phyloP scores from a whole-genome alignment of 2,888 invertebrate genomes.

The Drosophila tripunctata region DNA sequence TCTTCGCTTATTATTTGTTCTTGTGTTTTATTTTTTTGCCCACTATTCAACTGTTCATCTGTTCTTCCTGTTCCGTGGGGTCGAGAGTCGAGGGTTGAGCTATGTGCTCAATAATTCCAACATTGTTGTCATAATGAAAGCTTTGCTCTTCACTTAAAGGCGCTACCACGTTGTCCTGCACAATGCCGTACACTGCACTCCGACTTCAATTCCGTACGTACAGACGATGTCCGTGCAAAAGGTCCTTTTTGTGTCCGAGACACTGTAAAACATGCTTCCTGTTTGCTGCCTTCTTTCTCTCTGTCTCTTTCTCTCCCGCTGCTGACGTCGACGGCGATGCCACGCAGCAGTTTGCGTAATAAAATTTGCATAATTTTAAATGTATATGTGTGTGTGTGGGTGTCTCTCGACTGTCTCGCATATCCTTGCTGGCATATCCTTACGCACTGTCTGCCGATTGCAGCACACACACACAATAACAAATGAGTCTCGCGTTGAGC shows the following conservation, averaged over 20 bases:
- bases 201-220: not conserved
- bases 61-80: slow-evolving; percentile 2
- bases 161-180: slow-evolving; percentile 45
- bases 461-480: slow-evolving; percentile 69
- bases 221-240: slow-evolving; percentile 25
- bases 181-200: slow-evolving; percentile 40
- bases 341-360: slow-evolving; percentile 83
- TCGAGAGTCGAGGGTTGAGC: slow-evolving; percentile 44
- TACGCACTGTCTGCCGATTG: slow-evolving; percentile 78
- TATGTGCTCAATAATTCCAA: slow-evolving; percentile 82
- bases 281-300: too few species aligned
- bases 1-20: slow-evolving; percentile 39
- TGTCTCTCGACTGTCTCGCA: slow-evolving; percentile 65
- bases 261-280: slow-evolving; percentile 71
- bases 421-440: slow-evolving; percentile 76
- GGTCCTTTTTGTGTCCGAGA: slow-evolving; percentile 64
- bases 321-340: slow-evolving; percentile 32
- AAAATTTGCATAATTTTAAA: slow-evolving; percentile 84
- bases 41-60: not conserved
- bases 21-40: not conserved
- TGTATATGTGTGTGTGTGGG: slow-evolving; percentile 53
- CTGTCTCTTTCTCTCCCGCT: too few species aligned
- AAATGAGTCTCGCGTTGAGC: slow-evolving; percentile 59
- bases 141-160: slow-evolving; percentile 81
- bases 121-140: slow-evolving; percentile 83